phyloP scores from a whole-genome alignment of 2,113 vertebrate genomes.

The Tautogolabrus adspersus region DNA sequence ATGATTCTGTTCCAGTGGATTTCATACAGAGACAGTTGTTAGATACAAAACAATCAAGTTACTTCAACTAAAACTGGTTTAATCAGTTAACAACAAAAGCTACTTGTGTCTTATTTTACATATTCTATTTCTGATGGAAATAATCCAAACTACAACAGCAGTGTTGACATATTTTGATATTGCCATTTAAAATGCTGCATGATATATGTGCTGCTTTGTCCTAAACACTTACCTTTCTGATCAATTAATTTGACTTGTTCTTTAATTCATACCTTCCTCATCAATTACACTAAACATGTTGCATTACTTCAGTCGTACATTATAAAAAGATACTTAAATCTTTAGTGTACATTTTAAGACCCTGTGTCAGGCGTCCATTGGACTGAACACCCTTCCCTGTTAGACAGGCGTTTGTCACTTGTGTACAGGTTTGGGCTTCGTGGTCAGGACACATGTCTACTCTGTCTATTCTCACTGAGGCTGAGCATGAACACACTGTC shows the following conservation, averaged over 20 bases:
- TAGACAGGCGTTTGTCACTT: slow-evolving; percentile 61
- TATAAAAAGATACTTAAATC: neutral
- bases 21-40: no score
- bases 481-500: slow-evolving; percentile 72
- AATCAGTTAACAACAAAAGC: no score
- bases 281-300: neutral
- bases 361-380: neutral
- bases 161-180: neutral
- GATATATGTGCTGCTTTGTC: neutral
- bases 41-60: no score
- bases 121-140: no score
- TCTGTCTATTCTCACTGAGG: slow-evolving; percentile 65
- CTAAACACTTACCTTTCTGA: neutral
- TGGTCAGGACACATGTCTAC: slow-evolving; percentile 75
- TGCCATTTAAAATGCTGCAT: neutral
- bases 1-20: no score
- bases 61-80: no score
- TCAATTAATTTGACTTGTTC: neutral
- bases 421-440: slow-evolving; percentile 50
- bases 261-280: neutral
- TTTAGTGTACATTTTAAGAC: slow-evolving; percentile 13
- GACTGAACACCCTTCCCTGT: slow-evolving; percentile 18
- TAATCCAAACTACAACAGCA: neutral
- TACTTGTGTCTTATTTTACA: no score
- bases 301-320: neutral